Evolutionary conservation across 2,888 invertebrate species (phyloP).

Genomic region (Chaetogeoica ovagalla): DNA sequence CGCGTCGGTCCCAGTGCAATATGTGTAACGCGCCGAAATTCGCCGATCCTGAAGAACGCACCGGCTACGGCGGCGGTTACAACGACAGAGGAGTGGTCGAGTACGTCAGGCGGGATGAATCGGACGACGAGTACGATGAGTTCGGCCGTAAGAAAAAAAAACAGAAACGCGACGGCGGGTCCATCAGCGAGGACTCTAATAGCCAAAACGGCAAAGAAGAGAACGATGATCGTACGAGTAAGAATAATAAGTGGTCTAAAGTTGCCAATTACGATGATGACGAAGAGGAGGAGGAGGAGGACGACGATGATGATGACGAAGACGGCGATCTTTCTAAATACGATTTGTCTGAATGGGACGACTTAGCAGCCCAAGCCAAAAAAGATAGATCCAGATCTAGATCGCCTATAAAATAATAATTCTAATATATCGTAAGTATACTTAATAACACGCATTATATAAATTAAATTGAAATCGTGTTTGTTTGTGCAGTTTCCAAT

Average conservation of each 20-base stretch:
- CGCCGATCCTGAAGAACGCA: constrained; percentile 83
- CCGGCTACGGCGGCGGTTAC: constrained; percentile 85
- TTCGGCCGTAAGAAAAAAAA: constrained; percentile 63
- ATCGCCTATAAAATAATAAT: constrained; percentile 53
- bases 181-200: constrained; percentile 42
- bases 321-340: constrained; percentile 76
- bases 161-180: constrained; percentile 56
- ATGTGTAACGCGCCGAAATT: constrained; percentile 98
- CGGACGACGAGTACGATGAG: constrained; percentile 96
- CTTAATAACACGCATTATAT: too few species aligned
- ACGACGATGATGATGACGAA: constrained; percentile 67
- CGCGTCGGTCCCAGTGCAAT: constrained; percentile 91
- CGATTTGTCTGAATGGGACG: constrained; percentile 70
- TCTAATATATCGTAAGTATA: constrained; percentile 34
- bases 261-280: constrained; percentile 60
- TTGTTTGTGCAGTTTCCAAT: background rate
- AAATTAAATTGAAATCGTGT: background rate
- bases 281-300: constrained; percentile 62
- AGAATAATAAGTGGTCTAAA: constrained; percentile 57
- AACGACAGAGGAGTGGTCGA: constrained; percentile 96
- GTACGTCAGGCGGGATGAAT: constrained; percentile 83
- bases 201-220: constrained; percentile 58
- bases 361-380: constrained; percentile 54
- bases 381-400: constrained; percentile 55
- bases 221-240: constrained; percentile 57